A percentile compares a stretch with the other conserved stretches of the same genome.
phyloP scores from a whole-genome alignment of 1,140 invertebrate genomes.

The Zaprionus gabonicus region DNA sequence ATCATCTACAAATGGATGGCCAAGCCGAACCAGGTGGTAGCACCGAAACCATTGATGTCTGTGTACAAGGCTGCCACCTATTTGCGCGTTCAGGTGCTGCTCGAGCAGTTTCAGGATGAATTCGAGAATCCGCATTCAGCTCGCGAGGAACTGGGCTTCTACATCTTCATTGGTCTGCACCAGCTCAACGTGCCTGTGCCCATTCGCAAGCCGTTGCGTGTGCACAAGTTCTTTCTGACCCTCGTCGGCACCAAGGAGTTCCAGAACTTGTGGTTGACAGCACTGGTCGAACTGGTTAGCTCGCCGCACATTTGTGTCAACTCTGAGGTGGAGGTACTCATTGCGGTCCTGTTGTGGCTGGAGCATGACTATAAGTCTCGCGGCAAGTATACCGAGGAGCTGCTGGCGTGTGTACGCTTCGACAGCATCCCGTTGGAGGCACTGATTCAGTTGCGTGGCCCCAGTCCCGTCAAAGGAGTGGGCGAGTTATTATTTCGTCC shows the following conservation, averaged over 20 bases:
- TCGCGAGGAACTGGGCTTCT: slow-evolving; percentile 40
- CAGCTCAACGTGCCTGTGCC: slow-evolving; percentile 9
- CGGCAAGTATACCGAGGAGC: not conserved
- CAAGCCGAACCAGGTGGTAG: not conserved
- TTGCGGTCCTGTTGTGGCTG: slow-evolving; percentile 30
- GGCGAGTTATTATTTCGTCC: slow-evolving; percentile 6
- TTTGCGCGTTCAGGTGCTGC: slow-evolving; percentile 16
- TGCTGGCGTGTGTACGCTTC: slow-evolving; percentile 26
- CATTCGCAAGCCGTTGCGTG: not conserved
- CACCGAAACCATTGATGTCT: slow-evolving; percentile 17
- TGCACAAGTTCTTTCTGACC: slow-evolving; percentile 34
- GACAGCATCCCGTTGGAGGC: slow-evolving; percentile 27
- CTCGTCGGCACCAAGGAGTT: slow-evolving; percentile 23
- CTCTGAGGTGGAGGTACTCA: slow-evolving; percentile 40
- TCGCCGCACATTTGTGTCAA: slow-evolving; percentile 38
- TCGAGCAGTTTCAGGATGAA: slow-evolving; percentile 22
- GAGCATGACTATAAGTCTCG: slow-evolving; percentile 19
- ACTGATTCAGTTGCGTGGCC: slow-evolving; percentile 14
- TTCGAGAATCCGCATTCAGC: slow-evolving; percentile 15
- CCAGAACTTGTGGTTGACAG: slow-evolving; percentile 2
- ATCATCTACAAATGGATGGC: slow-evolving; percentile 39
- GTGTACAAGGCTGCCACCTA: slow-evolving; percentile 24
- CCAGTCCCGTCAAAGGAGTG: not conserved
- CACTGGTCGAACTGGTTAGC: slow-evolving; percentile 21
- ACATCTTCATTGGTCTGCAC: slow-evolving; percentile 22